Conservation (phyloP, 2,113 vertebrate species). For the Naja naja region DNA sequence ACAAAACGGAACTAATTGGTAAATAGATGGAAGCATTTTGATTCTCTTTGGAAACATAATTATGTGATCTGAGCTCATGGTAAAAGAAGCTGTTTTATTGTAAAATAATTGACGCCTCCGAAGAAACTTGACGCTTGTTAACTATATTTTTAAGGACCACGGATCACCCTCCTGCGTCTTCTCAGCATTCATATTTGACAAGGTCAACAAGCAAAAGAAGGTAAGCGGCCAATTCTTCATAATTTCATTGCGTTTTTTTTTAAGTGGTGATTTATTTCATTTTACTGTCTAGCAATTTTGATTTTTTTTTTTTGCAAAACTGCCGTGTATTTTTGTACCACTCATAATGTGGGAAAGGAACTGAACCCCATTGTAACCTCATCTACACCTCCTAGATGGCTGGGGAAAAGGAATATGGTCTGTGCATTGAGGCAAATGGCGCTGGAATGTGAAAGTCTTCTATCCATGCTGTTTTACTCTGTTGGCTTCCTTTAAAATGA, state of each 20-base stretch:
- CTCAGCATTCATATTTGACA: slow-evolving; percentile 41
- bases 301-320: background rate
- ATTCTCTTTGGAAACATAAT: background rate
- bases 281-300: background rate
- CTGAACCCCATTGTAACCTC: background rate
- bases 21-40: background rate
- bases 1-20: background rate
- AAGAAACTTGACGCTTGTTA: background rate
- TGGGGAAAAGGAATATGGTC: background rate
- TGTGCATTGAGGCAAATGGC: background rate
- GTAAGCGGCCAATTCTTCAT: slow-evolving; percentile 52
- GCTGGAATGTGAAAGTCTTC: background rate
- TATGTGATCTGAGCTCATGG: background rate
- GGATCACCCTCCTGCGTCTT: slow-evolving; percentile 28
- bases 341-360: background rate
- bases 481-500: background rate
- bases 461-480: background rate
- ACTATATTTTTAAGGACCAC: slow-evolving; percentile 37
- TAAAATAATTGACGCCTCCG: background rate
- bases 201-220: slow-evolving; percentile 40
- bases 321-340: background rate
- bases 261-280: background rate
- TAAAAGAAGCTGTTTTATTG: background rate
- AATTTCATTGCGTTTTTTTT: background rate
- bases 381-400: background rate